Evolutionary conservation across 2,113 vertebrate species (phyloP), one percentile per base, ranked within the genome.

Genomic region (Halichoeres trimaculatus): DNA sequence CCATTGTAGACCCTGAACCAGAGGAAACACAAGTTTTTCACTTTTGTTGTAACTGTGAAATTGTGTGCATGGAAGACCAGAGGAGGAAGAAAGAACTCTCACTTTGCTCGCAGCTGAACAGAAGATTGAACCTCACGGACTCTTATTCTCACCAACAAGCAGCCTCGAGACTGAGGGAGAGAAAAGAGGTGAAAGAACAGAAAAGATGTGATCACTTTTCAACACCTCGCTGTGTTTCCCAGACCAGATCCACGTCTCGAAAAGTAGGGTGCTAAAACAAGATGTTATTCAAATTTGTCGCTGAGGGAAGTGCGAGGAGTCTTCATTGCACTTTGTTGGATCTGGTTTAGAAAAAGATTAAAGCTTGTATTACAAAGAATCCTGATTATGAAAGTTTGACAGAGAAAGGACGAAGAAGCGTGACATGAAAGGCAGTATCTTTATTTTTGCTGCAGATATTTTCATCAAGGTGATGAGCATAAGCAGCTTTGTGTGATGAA

Each of bases 401-500:
- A 45, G 19, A 50, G 22, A 56, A 57, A 19, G 13, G 6, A 43
- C n/a, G 47, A 43, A 12, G 40, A 20, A 14, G 22, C 7, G 17
- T 45, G 16, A 52, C 43, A n/a, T n/a, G 14, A 8, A 22, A 9
- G 2, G 3, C 22, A n/a, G 41, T 47, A 48, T 51, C 67, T 78
- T 80, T 34, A 45, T 43, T 50, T 55, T 64, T 53, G 48, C 40
- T 56, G 41, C 57, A n/a, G 45, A 85, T n/a, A 65, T 41, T 63
- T 57, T 51, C 36, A 65, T 74, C 64, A 62, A 57, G 70, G 30
- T 57, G 61, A 85, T 50, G 64, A 23, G 41, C 78, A 66, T 67
- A 74, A 77, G 84, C 71, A 30, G 60, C 24, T 62, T 64, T 64
- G n/a, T 75, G 80, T 78, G 54, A 86, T 88, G 59, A 90, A 89